phyloP scores from a whole-genome alignment of 1,140 invertebrate genomes.

The Melanaphis sacchari region DNA sequence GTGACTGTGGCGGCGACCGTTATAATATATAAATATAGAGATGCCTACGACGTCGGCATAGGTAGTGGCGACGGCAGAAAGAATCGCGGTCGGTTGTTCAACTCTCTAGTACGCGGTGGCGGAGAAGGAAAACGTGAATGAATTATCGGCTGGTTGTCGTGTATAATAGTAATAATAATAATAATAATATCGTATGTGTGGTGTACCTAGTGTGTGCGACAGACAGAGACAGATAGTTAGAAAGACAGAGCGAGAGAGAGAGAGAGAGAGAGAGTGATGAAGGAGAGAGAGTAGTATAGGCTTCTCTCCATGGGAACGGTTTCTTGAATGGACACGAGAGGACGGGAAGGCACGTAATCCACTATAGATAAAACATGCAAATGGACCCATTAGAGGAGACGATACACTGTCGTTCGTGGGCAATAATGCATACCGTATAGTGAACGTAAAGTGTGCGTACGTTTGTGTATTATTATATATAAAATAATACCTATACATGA shows the following conservation, averaged over 20 bases:
- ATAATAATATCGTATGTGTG: constrained; percentile 4
- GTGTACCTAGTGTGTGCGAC: not conserved
- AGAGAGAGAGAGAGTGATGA: not conserved
- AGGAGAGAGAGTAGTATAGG: not conserved
- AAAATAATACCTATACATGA: not conserved
- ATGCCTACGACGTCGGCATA: not conserved
- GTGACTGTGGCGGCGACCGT: not conserved
- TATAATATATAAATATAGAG: not conserved
- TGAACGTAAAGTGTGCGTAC: not conserved
- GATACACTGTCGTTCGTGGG: not conserved
- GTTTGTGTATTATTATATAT: not conserved
- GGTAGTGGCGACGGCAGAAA: not conserved
- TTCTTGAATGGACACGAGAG: constrained; percentile 55
- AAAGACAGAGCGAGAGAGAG: not conserved
- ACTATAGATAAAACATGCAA: constrained; percentile 51
- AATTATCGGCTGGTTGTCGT: constrained; percentile 42
- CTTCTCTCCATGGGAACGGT: constrained; percentile 32
- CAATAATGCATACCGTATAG: not conserved
- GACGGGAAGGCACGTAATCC: constrained; percentile 57
- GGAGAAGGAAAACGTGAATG: constrained; percentile 37
- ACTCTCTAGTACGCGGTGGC: constrained; percentile 33
- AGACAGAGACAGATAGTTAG: not conserved
- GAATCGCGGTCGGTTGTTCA: constrained; percentile 57
- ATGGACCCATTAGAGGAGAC: constrained; percentile 55
- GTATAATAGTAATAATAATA: constrained; percentile 4